Base-by-base conservation (phyloP, 2,888 invertebrate genomes). In the Euplexia lucipara region DNA sequence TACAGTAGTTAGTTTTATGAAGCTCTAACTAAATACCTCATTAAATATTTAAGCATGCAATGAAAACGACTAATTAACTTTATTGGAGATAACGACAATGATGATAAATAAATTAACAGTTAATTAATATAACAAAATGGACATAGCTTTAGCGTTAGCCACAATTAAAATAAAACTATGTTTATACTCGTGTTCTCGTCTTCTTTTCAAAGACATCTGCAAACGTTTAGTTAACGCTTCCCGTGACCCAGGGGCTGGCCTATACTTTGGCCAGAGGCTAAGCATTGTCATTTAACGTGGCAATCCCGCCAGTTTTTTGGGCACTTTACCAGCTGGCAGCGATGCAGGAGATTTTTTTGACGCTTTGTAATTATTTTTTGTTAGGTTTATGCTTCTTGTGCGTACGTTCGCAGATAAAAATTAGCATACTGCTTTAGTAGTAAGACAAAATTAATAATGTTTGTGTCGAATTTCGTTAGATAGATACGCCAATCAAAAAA, bases 361-460 rank as follows among this genome's bases (percentile, higher is more conserved):
- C n/a, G n/a, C n/a, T n/a, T n/a, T n/a, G n/a, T n/a, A 22, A 37
- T 37, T 37, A 60, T 53, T 58, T 62, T 57, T 35, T 48, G 34
- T 54, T 7, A 61, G 41, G 44, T 18, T 20, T 7, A 16, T 60
- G 34, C 37, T 56, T 51, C 57, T 72, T 47, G 34, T 22, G 22
- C 53, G 32, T 57, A 61, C 56, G 48, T 57, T 60, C 16, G 16
- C 18, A 1, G 79, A 75, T 79, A 66, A 22, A 26, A n/a, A 79
- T 79, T 70, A 12, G 42, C 14, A 42, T 20, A 42, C 65, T 10
- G 22, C 20, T 57, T 60, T 49, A 57, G 45, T 41, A 37, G 53
- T 57, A 41, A 58, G 60, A 61, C 22, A 34, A 60, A 62, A 65
- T 74, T 57, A 70, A 54, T 57, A 39, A 57, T 57, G 48, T 49